Percentiles rank a stretch among this genome's conserved stretches.
phyloP scores from a whole-genome alignment of 2,113 vertebrate species.

The Pedionomus torquatus region DNA sequence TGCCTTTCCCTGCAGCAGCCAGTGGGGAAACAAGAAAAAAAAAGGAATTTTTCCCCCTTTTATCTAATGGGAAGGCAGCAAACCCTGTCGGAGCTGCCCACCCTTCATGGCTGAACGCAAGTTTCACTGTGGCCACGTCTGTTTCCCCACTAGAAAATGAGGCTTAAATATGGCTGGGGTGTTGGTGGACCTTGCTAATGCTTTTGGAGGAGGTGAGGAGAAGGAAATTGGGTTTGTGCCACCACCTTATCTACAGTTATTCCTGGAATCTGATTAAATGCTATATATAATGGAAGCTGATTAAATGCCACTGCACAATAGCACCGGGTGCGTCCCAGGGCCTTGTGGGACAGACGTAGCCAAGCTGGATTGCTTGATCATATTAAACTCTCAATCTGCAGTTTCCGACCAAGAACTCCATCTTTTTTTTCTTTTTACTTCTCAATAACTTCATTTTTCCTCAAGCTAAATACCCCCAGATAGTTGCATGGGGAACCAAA shows the following conservation, averaged over 20 bases:
- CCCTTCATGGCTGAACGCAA: accelerated
- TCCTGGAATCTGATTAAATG: conserved; percentile 39
- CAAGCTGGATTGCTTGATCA: accelerated
- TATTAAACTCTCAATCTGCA: accelerated
- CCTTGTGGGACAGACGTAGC: not conserved
- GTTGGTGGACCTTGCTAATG: accelerated
- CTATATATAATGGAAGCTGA: conserved; percentile 4
- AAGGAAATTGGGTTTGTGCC: not conserved
- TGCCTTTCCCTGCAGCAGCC: not conserved
- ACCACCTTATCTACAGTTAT: conserved; percentile 47
- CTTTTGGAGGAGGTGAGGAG: not conserved
- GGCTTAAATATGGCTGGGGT: accelerated
- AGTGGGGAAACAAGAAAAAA: accelerated
- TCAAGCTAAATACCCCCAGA: not conserved
- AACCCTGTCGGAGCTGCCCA: accelerated
- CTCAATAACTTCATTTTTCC: not conserved
- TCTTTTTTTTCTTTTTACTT: not conserved
- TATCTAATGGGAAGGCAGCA: not conserved
- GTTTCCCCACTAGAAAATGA: not conserved
- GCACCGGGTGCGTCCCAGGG: not conserved
- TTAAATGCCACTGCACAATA: conserved; percentile 18
- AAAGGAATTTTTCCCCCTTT: accelerated
- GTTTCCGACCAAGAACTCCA: accelerated
- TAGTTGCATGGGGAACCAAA: not conserved
- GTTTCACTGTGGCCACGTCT: accelerated